Conservation (phyloP, 2,888 invertebrate species). For the Amphipyra tragopoginis region DNA sequence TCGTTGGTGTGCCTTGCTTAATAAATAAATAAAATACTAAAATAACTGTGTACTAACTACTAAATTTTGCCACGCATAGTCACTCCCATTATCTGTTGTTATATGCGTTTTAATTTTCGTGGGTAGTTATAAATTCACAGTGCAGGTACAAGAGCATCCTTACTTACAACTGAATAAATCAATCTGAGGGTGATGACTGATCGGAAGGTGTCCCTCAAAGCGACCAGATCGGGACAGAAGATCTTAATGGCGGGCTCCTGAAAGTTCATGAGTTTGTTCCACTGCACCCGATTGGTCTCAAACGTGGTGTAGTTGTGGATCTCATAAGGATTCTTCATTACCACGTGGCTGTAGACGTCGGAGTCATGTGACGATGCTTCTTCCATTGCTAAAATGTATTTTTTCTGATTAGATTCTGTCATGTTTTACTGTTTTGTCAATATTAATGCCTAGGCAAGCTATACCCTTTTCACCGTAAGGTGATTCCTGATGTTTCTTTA, state of each 20-base stretch:
- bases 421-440: not conserved
- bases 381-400: conserved; percentile 37
- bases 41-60: too few species aligned
- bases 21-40: too few species aligned
- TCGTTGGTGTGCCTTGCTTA: too few species aligned
- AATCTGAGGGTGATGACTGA: conserved; percentile 85
- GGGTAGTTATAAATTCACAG: too few species aligned
- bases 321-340: conserved; percentile 70
- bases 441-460: too few species aligned
- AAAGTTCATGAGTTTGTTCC: conserved; percentile 89
- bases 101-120: too few species aligned
- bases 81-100: too few species aligned
- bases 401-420: not conserved
- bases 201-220: conserved; percentile 89
- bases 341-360: conserved; percentile 73
- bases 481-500: too few species aligned
- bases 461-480: too few species aligned
- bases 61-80: too few species aligned
- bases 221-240: conserved; percentile 84
- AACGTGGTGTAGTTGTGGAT: conserved; percentile 81
- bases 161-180: conserved; percentile 86
- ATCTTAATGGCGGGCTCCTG: conserved; percentile 86
- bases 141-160: too few species aligned
- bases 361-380: conserved; percentile 68
- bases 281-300: conserved; percentile 85